Percentiles rank a stretch among this genome's conserved stretches.
Evolutionary conservation across 1,140 invertebrate species (phyloP).

Genomic region (Spodoptera litura): DNA sequence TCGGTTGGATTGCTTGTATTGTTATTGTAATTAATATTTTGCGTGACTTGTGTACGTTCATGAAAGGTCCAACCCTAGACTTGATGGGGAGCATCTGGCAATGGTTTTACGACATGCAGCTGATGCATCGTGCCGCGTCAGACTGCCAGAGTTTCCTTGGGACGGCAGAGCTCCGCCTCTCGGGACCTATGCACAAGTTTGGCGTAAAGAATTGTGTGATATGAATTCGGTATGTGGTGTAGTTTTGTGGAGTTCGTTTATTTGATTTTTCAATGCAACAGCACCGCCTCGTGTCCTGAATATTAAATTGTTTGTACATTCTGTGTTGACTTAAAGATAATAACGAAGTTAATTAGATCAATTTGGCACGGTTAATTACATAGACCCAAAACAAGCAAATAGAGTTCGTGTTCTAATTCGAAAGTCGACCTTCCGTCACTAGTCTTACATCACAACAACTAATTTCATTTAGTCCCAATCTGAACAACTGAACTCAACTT

Average conservation of each 20-base stretch:
- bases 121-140: constrained; percentile 62
- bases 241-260: constrained; percentile 26
- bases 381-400: constrained; percentile 13
- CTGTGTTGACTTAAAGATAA: constrained; percentile 2
- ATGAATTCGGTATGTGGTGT: constrained; percentile 39
- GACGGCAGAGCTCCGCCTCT: constrained; percentile 40
- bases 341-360: constrained; percentile 33
- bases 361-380: constrained; percentile 19
- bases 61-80: constrained; percentile 50
- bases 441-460: constrained; percentile 41
- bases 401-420: constrained; percentile 30
- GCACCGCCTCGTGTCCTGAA: neutral
- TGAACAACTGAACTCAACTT: constrained; percentile 41
- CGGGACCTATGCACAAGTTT: constrained; percentile 57
- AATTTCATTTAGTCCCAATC: constrained; percentile 42
- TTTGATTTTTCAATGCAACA: constrained; percentile 30
- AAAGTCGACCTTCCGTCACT: constrained; percentile 19
- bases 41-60: neutral
- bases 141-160: constrained; percentile 62
- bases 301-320: neutral
- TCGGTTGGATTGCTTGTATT: neutral
- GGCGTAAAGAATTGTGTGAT: constrained; percentile 53
- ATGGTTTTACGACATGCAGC: constrained; percentile 59
- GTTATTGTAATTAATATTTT: too few relatives aligned
- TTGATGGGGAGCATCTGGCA: constrained; percentile 78